These are phyloP conservation scores for Coreoperca whiteheadi DNA, from an alignment of 2,113 vertebrate species.

Conservation along the genomic window DNA sequence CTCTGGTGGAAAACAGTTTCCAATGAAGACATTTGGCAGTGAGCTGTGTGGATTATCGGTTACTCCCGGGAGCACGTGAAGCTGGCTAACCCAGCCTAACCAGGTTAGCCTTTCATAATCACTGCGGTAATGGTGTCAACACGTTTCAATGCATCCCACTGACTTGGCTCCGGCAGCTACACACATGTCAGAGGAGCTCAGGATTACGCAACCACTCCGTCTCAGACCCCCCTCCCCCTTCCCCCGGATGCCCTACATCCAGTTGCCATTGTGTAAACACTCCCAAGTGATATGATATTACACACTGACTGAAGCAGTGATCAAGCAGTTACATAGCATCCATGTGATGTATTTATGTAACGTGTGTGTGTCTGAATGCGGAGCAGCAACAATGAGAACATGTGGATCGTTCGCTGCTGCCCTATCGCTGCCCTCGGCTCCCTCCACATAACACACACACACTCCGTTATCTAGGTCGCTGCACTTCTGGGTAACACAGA, in stretches of 20 bases:
- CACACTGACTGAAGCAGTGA: constrained; percentile 7
- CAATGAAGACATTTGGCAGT: not conserved
- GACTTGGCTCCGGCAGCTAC: constrained; percentile 49
- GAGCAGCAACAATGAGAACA: constrained; percentile 39
- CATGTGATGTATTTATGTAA: constrained; percentile 77
- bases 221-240: not conserved
- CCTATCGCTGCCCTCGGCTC: constrained; percentile 12
- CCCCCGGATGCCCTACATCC: constrained; percentile 62
- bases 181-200: constrained; percentile 62
- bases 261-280: constrained; percentile 60
- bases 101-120: constrained; percentile 63
- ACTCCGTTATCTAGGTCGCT: constrained; percentile 62
- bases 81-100: not conserved
- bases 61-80: constrained; percentile 20
- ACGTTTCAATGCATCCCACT: constrained; percentile 56
- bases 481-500: constrained; percentile 18
- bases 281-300: constrained; percentile 48
- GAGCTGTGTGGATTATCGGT: constrained; percentile 28
- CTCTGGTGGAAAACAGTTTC: not conserved
- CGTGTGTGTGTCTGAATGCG: constrained; percentile 17
- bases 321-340: constrained; percentile 50
- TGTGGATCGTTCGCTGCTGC: constrained; percentile 49
- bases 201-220: constrained; percentile 64
- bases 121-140: constrained; percentile 50
- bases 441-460: constrained; percentile 28